Conservation (phyloP, 2,113 vertebrate genomes). For the Lethenteron camtschaticum region DNA sequence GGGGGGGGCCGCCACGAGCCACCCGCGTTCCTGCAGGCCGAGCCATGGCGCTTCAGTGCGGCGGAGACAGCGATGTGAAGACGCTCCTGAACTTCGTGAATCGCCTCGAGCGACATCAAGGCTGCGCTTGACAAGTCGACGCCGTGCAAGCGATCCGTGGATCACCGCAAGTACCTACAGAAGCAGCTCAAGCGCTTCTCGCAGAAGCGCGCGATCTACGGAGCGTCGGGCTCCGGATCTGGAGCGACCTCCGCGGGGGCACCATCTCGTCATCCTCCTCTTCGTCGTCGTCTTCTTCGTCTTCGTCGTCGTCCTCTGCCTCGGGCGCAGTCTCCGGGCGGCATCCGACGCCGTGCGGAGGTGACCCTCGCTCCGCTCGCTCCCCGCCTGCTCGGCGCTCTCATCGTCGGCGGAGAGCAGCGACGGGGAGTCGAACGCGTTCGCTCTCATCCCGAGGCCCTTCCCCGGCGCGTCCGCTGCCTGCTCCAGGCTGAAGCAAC, state of each 20-base stretch:
- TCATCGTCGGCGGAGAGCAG: not conserved
- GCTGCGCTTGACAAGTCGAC: constrained; percentile 85
- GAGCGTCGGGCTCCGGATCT: not conserved
- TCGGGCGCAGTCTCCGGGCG: not conserved
- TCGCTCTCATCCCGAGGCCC: not conserved
- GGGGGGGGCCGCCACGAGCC: not conserved
- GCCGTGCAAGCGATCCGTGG: constrained; percentile 79
- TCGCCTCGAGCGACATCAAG: constrained; percentile 91
- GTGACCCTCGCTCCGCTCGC: not conserved
- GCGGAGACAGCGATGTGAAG: constrained; percentile 77
- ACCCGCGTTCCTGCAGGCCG: not conserved
- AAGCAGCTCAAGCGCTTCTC: constrained; percentile 92
- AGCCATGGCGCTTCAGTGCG: not conserved
- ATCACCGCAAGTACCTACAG: constrained; percentile 91
- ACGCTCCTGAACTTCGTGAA: constrained; percentile 91
- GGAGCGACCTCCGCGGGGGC: not conserved
- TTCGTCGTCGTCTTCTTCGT: no score
- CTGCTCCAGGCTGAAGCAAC: no score
- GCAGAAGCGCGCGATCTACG: constrained; percentile 34
- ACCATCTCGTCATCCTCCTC: not conserved
- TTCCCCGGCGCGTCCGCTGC: not conserved
- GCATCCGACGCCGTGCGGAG: no score
- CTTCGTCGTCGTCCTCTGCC: not conserved
- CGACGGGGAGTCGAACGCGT: not conserved
- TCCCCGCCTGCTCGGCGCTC: not conserved